These are phyloP conservation scores for Hydraecia micacea DNA, from an alignment of 2,888 invertebrate species.

Conservation along the genomic window DNA sequence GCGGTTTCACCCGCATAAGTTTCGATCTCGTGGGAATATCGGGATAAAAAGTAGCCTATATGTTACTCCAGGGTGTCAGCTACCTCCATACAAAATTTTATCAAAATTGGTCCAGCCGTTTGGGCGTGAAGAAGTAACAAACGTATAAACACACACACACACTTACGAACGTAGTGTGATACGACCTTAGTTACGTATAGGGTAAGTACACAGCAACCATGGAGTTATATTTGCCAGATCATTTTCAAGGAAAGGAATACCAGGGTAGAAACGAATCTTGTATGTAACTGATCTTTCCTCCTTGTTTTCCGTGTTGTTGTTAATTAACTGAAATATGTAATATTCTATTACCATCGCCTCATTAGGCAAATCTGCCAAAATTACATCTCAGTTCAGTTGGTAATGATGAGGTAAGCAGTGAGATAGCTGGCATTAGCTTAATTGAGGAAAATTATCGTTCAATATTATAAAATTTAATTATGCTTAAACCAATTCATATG, in stretches of 20 bases:
- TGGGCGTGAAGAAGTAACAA: too few relatives aligned
- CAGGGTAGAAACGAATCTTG: background rate
- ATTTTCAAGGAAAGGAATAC: background rate
- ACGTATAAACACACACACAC: too few relatives aligned
- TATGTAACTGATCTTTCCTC: background rate
- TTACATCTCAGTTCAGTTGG: background rate
- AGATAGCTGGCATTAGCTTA: background rate
- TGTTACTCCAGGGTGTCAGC: too few relatives aligned
- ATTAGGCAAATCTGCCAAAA: background rate
- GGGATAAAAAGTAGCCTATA: too few relatives aligned
- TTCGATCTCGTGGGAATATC: too few relatives aligned
- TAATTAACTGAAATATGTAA: background rate
- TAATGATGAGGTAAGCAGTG: background rate
- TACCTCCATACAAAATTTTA: too few relatives aligned
- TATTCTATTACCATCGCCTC: background rate
- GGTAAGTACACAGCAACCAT: background rate
- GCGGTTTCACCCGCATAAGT: too few relatives aligned
- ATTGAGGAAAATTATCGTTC: slow-evolving; percentile 8
- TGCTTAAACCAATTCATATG: too few relatives aligned
- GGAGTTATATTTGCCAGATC: background rate
- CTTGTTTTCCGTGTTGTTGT: background rate
- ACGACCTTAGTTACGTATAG: too few relatives aligned
- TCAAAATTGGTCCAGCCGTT: too few relatives aligned
- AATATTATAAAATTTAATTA: background rate
- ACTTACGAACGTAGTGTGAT: too few relatives aligned